Base-by-base conservation (phyloP, 2,888 invertebrate species). In the Drosophila cyrtoloma region DNA sequence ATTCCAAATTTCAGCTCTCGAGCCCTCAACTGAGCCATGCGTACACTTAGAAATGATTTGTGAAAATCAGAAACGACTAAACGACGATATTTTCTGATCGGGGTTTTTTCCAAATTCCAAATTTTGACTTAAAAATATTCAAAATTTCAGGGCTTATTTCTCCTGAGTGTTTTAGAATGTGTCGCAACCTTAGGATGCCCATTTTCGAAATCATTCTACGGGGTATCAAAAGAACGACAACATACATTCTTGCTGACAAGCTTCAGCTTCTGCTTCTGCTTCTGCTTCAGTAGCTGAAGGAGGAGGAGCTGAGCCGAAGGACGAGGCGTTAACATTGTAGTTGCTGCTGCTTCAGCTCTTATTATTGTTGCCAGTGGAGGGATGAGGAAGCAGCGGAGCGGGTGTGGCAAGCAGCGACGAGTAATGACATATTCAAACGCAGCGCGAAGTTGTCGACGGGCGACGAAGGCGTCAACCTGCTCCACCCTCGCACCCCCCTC, bases 391-490 rank as follows among this genome's bases (percentile, higher is more conserved):
- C n/a, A 1, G 10, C 3, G 35, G 32, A 16, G 28, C n/a, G 50
- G 33, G 69, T 51, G 71, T 52, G 66, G 42, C 62, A 62, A 72
- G 56, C 52, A 53, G 62, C 78, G 71, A 76, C 76, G 77, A 75
- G 85, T 85, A 85, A 85, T 89, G 85, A 85, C 85, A 85, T 85
- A 85, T 85, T 85, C 85, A 85, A 85, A 85, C 86, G 86, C 89
- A 90, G 86, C 83, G 86, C 86, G 81, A 86, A 88, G 57, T 89
- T 86, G 85, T 88, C 85, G 88, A 89, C 85, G 82, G 81, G 76
- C 55, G 35, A 57, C 78, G 59, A 78, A 81, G 86, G 71, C 84
- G 84, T 83, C 72, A 72, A 77, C 64, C 64, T 51, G 47, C 81
- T 50, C 9, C 58, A 44, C 32, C 39, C 37, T 28, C 5, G 60